Evolutionary conservation across 2,113 vertebrate genomes (phyloP).

Genomic region (Rhinoptilus africanus): DNA sequence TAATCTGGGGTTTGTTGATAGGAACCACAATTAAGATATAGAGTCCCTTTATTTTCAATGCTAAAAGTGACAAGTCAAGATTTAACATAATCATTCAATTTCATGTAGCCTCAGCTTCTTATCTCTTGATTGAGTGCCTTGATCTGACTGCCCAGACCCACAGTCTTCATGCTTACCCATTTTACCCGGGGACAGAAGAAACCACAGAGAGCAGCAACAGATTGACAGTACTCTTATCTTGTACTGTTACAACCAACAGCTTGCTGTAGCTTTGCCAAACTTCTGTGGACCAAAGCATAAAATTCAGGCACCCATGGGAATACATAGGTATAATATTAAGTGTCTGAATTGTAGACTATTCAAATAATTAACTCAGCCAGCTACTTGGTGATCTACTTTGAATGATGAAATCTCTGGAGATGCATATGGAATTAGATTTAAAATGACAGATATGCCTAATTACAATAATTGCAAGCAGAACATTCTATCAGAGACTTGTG

Average conservation of each 20-base stretch:
- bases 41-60: background rate
- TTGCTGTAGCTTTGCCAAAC: background rate
- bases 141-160: background rate
- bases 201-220: background rate
- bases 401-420: constrained; percentile 27
- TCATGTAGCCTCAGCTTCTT: background rate
- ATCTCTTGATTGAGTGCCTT: background rate
- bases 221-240: background rate
- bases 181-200: background rate
- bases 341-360: constrained; percentile 9
- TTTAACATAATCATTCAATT: background rate
- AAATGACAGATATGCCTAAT: constrained; percentile 37
- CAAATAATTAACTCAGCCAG: constrained; percentile 37
- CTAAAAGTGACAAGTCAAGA: background rate
- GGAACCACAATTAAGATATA: background rate
- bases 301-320: background rate
- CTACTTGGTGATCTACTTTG: constrained; percentile 34
- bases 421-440: background rate
- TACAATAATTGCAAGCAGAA: background rate
- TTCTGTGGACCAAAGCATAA: background rate
- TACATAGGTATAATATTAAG: background rate
- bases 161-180: background rate
- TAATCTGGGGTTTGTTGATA: background rate
- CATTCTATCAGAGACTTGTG: background rate
- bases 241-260: background rate